Percentiles rank a stretch among this genome's conserved stretches.
phyloP scores from a whole-genome alignment of 1,140 invertebrate genomes.

The Tachypleus tridentatus region DNA sequence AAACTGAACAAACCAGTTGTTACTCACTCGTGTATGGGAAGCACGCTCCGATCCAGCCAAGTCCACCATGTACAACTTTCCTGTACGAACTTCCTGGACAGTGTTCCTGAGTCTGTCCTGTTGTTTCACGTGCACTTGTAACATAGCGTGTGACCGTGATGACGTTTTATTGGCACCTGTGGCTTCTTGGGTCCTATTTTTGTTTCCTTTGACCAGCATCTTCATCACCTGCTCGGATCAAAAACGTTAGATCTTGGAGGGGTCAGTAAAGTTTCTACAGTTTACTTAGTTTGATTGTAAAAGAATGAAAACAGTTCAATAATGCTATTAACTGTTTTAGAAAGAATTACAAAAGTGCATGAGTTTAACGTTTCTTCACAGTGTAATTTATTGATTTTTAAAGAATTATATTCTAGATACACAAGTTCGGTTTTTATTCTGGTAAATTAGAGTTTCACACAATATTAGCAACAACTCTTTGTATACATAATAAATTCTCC shows the following conservation, averaged over 20 bases:
- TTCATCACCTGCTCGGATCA: conserved; percentile 56
- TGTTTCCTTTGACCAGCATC: conserved; percentile 75
- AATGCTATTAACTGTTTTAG: conserved; percentile 2
- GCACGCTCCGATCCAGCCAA: conserved; percentile 83
- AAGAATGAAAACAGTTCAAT: conserved; percentile 1
- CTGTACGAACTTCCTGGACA: conserved; percentile 10
- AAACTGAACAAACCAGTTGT: conserved; percentile 2
- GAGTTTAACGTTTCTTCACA: background rate
- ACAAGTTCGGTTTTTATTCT: no score
- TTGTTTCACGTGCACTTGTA: conserved; percentile 45
- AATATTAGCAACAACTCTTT: no score
- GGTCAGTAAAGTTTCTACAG: background rate
- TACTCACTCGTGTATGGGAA: conserved; percentile 61
- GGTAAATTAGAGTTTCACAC: no score
- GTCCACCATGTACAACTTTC: conserved; percentile 85
- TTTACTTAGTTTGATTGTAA: conserved; percentile 4
- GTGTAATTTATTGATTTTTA: no score
- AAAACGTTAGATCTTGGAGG: background rate
- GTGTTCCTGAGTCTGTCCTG: conserved; percentile 41
- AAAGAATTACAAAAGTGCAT: conserved; percentile 5
- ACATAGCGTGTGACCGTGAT: conserved; percentile 91
- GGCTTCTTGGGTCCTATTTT: conserved; percentile 86
- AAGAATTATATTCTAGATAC: no score
- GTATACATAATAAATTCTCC: no score
- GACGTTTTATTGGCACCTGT: conserved; percentile 96